Evolutionary conservation across 2,888 invertebrate species (phyloP), one percentile per base, ranked within the genome.

Genomic region (Cetonia aurata): DNA sequence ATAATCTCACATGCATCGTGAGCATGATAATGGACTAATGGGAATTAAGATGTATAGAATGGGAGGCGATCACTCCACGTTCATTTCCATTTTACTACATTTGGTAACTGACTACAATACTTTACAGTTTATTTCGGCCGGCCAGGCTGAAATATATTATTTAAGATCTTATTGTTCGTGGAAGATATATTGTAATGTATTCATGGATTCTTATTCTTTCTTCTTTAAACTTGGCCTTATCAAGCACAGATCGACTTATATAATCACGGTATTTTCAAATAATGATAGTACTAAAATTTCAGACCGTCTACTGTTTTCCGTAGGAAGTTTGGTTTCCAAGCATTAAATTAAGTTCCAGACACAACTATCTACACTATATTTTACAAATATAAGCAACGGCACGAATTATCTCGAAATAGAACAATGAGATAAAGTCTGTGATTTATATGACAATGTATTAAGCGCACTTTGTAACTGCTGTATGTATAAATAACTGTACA

Each of bases 371-470:
- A 44, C 42, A 57, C 57, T 42, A 57, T 57, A 42, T 57, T 57
- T 57, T 42, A 57, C 41, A 42, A 57, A 57, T 57, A 44, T 42
- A 57, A 57, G 66, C 41, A 66, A 66, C 53, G 17, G 17, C 31
- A 50, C 33, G 50, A 37, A 50, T 62, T 62, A 62, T 62, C 17
- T 48, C 15, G 15, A 65, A 65, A 37, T 65, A 37, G 62, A 65
- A 65, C 62, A 65, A 60, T 33, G 33, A 52, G 62, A 52, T 65
- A 33, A 50, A 65, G 50, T 37, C 52, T 33, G 62, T 65, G 50
- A 52, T 50, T 50, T 37, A 62, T 62, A 50, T 52, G 42, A 57
- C 19, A 65, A 65, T 50, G 50, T 50, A 65, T 50, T 50, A 65
- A 37, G 15, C 62, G 15, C 37, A 52, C 50, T 50, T 65, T 65